Conservation (phyloP, 2,113 vertebrate species). For the Larimichthys crocea region DNA sequence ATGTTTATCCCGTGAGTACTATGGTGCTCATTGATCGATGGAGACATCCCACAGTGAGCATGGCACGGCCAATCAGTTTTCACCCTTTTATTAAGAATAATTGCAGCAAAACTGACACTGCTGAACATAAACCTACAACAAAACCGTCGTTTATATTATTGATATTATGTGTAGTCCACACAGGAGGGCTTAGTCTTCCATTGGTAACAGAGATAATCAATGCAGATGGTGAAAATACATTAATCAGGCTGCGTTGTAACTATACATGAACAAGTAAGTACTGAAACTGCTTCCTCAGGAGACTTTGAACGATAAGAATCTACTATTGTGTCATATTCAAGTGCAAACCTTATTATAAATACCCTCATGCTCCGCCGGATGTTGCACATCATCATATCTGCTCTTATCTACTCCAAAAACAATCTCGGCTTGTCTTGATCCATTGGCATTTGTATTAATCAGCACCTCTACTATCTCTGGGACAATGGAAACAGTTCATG, state of each 20-base stretch:
- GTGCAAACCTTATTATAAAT: constrained; percentile 6
- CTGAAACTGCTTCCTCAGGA: not conserved
- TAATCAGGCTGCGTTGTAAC: not conserved
- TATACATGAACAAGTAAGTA: not conserved
- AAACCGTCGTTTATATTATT: not conserved
- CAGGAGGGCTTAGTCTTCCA: not conserved
- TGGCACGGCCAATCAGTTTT: not conserved
- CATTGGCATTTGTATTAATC: constrained; percentile 13
- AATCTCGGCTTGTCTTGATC: constrained; percentile 3
- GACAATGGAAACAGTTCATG: not conserved
- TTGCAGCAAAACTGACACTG: not conserved
- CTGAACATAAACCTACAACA: no score
- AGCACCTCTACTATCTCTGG: not conserved
- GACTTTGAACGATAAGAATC: not conserved
- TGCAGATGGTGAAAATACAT: not conserved
- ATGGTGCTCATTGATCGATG: not conserved
- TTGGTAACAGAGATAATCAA: not conserved
- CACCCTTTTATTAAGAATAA: not conserved
- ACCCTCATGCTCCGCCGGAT: not conserved
- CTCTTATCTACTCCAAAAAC: not conserved
- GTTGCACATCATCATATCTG: not conserved
- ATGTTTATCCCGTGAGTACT: no score
- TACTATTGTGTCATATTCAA: not conserved
- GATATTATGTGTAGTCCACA: not conserved
- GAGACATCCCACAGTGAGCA: not conserved